Base-by-base conservation (phyloP, 2,797 vertebrate genomes). In the Pangasius mekongensis region DNA sequence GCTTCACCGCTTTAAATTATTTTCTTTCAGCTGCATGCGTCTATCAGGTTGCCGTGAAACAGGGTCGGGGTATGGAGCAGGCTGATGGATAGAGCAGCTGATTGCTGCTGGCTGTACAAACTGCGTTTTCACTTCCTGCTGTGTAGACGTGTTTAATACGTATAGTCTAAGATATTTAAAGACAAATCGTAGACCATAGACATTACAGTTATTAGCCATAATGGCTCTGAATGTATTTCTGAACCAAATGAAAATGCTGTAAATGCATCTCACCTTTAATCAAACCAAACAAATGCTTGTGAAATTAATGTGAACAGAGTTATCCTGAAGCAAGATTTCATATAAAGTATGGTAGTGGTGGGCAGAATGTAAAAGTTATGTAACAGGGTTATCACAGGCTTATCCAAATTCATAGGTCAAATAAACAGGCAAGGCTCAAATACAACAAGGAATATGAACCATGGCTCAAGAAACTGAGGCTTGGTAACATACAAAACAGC, bases 1-100 rank as follows among this genome's bases (percentile, higher is more conserved):
- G 85, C 69, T 67, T 86, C 67, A 66, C 78, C 85, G 83, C 84
- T 89, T 86, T 71, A 80, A 88, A 39, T 82, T 39, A 74, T 88
- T 88, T 88, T 56, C 87, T 81, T 74, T 86, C 74, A 78, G 67
- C 73, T n/a, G 36, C 62, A 43, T 52, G 43, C 43, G 27, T 89
- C 77, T 89, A 83, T 89, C 77, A 89, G 49, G 77, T 52, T 33
- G 47, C 76, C 39, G 54, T 86, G 84, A 89, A 82, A 74, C 78
- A 64, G 47, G 69, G 66, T 30, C 18, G 54, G 49, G n/a, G n/a
- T 60, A 43, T 54, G 60, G 47, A 82, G 76, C 58, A 7, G 18
- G 24, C 56, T 86, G 47, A 89, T 76, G 88, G 88, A 89, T 76
- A 39, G 77, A 83, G 56, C 67, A 47, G 84, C 56, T 39, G 39